Conservation (phyloP, 2,113 vertebrate genomes). For the Oncorhynchus keta region DNA sequence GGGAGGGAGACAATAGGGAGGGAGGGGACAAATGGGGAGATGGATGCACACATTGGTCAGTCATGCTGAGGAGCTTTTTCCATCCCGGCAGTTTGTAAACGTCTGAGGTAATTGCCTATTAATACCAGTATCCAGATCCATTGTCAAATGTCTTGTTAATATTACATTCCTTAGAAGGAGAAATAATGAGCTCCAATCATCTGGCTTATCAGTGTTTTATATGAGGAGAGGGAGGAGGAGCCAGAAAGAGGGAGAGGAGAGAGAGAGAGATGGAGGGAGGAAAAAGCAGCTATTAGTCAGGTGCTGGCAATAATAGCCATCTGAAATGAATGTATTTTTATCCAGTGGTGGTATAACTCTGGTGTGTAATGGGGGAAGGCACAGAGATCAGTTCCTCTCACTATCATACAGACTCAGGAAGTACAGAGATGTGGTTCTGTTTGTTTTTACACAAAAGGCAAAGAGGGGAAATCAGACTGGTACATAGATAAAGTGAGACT, state of each 20-base stretch:
- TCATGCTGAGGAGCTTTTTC: slow-evolving; percentile 11
- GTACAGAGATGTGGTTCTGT: slow-evolving; percentile 27
- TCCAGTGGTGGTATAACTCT: slow-evolving; percentile 44
- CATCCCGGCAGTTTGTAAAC: slow-evolving; percentile 40
- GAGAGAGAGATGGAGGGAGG: slow-evolving; percentile 22
- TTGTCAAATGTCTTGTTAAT: slow-evolving; percentile 55
- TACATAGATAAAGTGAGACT: too few species aligned
- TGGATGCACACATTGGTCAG: slow-evolving; percentile 11
- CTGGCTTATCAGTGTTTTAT: slow-evolving; percentile 50
- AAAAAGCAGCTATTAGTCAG: slow-evolving; percentile 20
- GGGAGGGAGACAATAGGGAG: too few species aligned
- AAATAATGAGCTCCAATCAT: slow-evolving; percentile 49
- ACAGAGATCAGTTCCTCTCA: slow-evolving; percentile 16
- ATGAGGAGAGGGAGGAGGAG: not conserved
- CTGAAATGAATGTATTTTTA: slow-evolving; percentile 57
- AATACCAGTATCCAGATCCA: slow-evolving; percentile 45
- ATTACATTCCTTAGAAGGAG: slow-evolving; percentile 29
- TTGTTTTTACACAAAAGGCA: slow-evolving; percentile 27
- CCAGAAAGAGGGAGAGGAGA: slow-evolving; percentile 22
- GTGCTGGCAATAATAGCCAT: slow-evolving; percentile 39
- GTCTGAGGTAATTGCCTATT: slow-evolving; percentile 49
- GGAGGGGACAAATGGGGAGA: slow-evolving; percentile 4
- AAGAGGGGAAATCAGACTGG: not conserved
- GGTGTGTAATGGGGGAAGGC: slow-evolving; percentile 34
- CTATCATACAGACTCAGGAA: slow-evolving; percentile 37